Evolutionary conservation across 2,888 invertebrate genomes (phyloP), one percentile per base, ranked within the genome.

Genomic region (Phania funesta): DNA sequence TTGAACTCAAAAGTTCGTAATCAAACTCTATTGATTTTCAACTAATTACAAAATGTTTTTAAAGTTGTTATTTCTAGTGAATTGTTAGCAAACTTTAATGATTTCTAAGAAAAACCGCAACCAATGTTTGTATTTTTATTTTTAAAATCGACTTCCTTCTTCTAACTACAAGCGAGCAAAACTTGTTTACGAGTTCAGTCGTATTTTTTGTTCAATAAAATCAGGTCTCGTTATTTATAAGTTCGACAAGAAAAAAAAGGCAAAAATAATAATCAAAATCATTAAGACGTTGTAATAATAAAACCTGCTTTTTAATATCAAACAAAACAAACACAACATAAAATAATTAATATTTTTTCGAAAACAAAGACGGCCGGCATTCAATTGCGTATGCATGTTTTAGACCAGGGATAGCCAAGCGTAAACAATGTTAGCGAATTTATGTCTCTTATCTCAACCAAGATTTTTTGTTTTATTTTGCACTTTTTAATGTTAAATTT

Each of bases 371-470:
- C 41, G 50, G 16, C 18, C 35, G 8, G 16, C n/a, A 22, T 16
- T 58, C 24, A 52, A 64, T 50, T 50, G 22, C 41, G 60, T 52
- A 60, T 68, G 32, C 29, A 50, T 41, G 75, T 58, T 58, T 41
- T 7, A 44, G 18, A 20, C 2, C 9, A 11, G 13, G 35, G 11
- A 38, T 38, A 13, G 13, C 0, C 35, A 38, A 38, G n/a, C 35
- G 35, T 3, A 38, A n/a, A 38, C n/a, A 38, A 2, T 38, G 2
- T 3, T 38, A 26, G 26, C 3, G 26, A 26, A 6, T 26, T n/a
- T n/a, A n/a, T n/a, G n/a, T n/a, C n/a, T n/a, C n/a, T n/a, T n/a
- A n/a, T n/a, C n/a, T n/a, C n/a, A n/a, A n/a, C n/a, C n/a, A n/a
- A n/a, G n/a, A n/a, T n/a, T n/a, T n/a, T n/a, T n/a, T n/a, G n/a